A percentile compares a stretch with the other conserved stretches of the same genome.
Evolutionary conservation across 1,140 invertebrate species (phyloP).

Genomic region (Drosophila takahashii): DNA sequence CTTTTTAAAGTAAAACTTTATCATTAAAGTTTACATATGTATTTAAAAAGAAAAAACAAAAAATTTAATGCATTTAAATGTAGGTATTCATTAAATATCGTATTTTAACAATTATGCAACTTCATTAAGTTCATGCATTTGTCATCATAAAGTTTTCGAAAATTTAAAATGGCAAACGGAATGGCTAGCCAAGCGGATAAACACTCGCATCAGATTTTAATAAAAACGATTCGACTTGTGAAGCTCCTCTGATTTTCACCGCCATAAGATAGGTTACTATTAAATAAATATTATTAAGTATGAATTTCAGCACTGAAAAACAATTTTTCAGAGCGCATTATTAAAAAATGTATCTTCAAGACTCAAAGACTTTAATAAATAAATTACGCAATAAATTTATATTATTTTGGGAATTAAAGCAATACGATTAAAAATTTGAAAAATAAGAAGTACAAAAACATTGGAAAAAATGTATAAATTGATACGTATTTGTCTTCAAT

Average conservation of each 20-base stretch:
- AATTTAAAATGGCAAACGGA: slow-evolving; percentile 47
- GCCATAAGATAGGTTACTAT: neutral
- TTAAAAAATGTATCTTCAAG: no score
- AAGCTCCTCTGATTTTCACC: neutral
- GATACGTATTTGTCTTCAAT: no score
- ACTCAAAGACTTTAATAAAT: no score
- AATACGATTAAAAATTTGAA: no score
- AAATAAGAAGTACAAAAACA: no score
- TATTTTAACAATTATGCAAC: slow-evolving; percentile 70
- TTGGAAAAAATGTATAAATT: no score
- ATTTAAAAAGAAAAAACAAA: no score
- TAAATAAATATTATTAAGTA: neutral
- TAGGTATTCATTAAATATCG: slow-evolving; percentile 27
- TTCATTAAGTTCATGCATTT: slow-evolving; percentile 67
- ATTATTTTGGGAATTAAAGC: no score
- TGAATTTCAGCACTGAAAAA: neutral
- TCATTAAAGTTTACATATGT: no score
- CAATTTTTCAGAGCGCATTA: neutral
- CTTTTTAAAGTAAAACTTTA: no score
- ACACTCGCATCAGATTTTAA: neutral
- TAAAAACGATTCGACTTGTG: neutral
- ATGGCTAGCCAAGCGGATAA: slow-evolving; percentile 42
- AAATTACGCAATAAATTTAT: no score
- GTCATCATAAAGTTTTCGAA: slow-evolving; percentile 53
- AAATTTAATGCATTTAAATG: neutral